phyloP scores from a whole-genome alignment of 1,140 invertebrate species.

The Drosophila biarmipes region DNA sequence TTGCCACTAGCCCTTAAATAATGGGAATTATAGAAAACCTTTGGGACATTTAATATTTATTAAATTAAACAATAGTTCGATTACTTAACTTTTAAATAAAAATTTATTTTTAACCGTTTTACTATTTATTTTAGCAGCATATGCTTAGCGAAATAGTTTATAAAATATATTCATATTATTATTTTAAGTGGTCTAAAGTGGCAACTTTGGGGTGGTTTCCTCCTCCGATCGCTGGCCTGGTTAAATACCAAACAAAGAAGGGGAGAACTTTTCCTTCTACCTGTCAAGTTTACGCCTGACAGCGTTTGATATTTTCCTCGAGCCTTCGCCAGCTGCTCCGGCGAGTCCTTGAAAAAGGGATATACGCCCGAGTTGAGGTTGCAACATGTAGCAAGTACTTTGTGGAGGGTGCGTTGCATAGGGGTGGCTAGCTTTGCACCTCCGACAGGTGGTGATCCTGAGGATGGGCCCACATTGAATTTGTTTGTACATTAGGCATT shows the following conservation, averaged over 20 bases:
- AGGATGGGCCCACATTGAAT: conserved; percentile 43
- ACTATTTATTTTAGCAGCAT: no score
- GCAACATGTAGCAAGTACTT: conserved; percentile 51
- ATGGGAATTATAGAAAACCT: no score
- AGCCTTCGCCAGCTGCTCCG: conserved; percentile 47
- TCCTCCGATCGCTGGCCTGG: conserved; percentile 22
- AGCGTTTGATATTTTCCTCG: conserved; percentile 59
- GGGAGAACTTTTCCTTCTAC: conserved; percentile 67
- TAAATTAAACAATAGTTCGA: no score
- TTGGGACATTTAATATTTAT: no score
- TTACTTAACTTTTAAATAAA: no score
- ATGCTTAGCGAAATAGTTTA: no score
- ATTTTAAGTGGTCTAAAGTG: conserved; percentile 41
- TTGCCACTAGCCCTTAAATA: background rate
- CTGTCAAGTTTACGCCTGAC: conserved; percentile 81
- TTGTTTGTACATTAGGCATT: conserved; percentile 59
- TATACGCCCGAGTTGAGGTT: conserved; percentile 47
- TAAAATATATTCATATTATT: background rate
- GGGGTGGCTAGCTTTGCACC: conserved; percentile 63
- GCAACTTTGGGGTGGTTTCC: conserved; percentile 48
- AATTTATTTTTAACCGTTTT: no score
- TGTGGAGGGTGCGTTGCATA: conserved; percentile 29
- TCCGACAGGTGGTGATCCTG: conserved; percentile 58
- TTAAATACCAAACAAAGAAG: conserved; percentile 2
- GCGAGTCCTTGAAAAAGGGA: conserved; percentile 66